phyloP scores from a whole-genome alignment of 2,797 vertebrate genomes.

The Myotis findleyi region DNA sequence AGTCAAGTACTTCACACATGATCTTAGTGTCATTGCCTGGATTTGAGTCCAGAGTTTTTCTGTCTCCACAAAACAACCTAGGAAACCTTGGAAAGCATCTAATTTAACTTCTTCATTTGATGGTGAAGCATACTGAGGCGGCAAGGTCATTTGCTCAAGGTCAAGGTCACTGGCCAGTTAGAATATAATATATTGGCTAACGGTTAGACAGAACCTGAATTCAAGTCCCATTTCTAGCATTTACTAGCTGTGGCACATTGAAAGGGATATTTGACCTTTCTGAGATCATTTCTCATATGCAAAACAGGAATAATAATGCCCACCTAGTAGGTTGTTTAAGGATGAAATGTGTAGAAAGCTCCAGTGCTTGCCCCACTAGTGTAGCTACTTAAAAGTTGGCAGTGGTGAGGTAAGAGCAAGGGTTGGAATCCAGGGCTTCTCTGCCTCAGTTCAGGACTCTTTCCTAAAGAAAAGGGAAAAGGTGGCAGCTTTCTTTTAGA shows the following conservation, averaged over 20 bases:
- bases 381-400: background rate
- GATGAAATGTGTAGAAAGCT: conserved; percentile 13
- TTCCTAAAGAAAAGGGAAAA: conserved; percentile 16
- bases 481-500: background rate
- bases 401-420: background rate
- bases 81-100: background rate
- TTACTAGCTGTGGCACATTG: conserved; percentile 21
- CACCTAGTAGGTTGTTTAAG: background rate
- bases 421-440: background rate
- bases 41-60: background rate
- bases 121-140: background rate
- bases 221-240: background rate
- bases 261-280: conserved; percentile 11
- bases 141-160: background rate
- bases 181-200: background rate
- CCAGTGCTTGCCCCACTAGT: background rate
- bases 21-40: background rate
- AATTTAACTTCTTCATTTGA: background rate
- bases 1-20: background rate
- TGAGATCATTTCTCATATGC: background rate
- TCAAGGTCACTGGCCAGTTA: background rate
- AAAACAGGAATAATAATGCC: background rate
- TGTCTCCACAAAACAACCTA: background rate
- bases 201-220: background rate
- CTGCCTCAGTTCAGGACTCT: background rate